A percentile compares a stretch with the other conserved stretches of the same genome.
These are phyloP conservation scores for Syngnathus acus DNA, from an alignment of 2,797 vertebrate species.

Conservation along the genomic window DNA sequence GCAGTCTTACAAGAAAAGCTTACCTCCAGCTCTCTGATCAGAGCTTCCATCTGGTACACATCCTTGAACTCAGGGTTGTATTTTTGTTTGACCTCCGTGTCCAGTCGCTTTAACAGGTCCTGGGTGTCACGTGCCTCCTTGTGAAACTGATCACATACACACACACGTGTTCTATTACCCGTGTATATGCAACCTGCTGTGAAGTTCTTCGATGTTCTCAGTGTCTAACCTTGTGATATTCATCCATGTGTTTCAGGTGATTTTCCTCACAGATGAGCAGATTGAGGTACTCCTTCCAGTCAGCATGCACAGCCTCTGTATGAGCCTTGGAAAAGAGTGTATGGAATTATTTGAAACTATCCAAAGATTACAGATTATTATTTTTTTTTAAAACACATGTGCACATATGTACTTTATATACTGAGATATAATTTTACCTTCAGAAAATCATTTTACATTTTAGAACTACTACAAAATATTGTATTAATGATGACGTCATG, in stretches of 20 bases:
- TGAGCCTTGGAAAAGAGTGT: conserved; percentile 74
- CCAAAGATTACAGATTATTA: no score
- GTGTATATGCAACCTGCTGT: no score
- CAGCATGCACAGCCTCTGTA: conserved; percentile 88
- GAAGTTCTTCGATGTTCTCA: neutral
- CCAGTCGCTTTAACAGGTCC: conserved; percentile 83
- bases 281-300: conserved; percentile 98
- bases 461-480: no score
- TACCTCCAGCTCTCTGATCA: conserved; percentile 84
- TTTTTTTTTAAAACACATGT: no score
- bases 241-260: conserved; percentile 96
- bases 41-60: conserved; percentile 83
- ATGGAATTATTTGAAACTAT: neutral
- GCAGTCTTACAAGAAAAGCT: conserved; percentile 39
- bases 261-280: conserved; percentile 97
- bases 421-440: no score
- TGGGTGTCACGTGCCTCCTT: conserved; percentile 85
- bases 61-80: conserved; percentile 95
- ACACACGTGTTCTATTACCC: conserved; percentile 1
- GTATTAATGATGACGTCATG: neutral
- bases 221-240: conserved; percentile 85
- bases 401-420: no score
- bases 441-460: no score
- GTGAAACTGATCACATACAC: conserved; percentile 72
- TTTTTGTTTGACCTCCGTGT: conserved; percentile 85